Evolutionary conservation across 2,888 invertebrate species (phyloP).

Genomic region (Drosophila colorata): DNA sequence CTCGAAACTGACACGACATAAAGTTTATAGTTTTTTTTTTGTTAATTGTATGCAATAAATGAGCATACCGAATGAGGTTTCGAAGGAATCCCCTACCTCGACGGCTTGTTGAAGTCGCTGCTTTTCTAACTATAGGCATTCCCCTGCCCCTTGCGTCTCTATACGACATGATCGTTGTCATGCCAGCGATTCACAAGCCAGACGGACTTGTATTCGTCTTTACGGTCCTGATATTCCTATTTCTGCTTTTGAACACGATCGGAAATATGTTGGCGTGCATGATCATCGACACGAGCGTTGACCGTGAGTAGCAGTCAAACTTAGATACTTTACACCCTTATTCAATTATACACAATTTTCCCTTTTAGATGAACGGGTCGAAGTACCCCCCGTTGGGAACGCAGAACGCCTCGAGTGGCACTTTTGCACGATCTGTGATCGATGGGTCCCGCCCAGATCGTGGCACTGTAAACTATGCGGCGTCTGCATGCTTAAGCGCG

Average conservation of each 20-base stretch:
- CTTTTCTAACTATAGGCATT: constrained; percentile 68
- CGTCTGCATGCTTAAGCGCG: constrained; percentile 92
- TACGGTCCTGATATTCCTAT: constrained; percentile 88
- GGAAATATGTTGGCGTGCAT: constrained; percentile 92
- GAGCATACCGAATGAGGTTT: constrained; percentile 37
- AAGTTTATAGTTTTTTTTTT: too few relatives aligned
- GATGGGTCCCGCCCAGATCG: constrained; percentile 91
- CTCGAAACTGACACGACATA: too few relatives aligned
- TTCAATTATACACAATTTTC: too few relatives aligned
- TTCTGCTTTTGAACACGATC: constrained; percentile 91
- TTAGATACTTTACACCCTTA: not conserved
- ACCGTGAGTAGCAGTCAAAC: constrained; percentile 83
- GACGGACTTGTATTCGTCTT: constrained; percentile 87
- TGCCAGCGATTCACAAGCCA: constrained; percentile 88
- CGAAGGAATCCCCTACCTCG: constrained; percentile 36
- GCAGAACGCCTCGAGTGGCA: constrained; percentile 10
- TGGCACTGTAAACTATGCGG: constrained; percentile 95
- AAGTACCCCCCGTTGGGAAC: not conserved
- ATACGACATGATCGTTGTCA: constrained; percentile 88
- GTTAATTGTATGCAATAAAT: too few relatives aligned
- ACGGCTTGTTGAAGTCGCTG: constrained; percentile 19
- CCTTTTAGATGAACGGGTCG: not conserved
- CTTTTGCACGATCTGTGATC: constrained; percentile 87
- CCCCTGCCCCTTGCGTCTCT: constrained; percentile 75
- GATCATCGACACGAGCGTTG: constrained; percentile 91